Evolutionary conservation across 1,140 invertebrate species (phyloP), one percentile per base, ranked within the genome.

Genomic region (Achatina immaculata): DNA sequence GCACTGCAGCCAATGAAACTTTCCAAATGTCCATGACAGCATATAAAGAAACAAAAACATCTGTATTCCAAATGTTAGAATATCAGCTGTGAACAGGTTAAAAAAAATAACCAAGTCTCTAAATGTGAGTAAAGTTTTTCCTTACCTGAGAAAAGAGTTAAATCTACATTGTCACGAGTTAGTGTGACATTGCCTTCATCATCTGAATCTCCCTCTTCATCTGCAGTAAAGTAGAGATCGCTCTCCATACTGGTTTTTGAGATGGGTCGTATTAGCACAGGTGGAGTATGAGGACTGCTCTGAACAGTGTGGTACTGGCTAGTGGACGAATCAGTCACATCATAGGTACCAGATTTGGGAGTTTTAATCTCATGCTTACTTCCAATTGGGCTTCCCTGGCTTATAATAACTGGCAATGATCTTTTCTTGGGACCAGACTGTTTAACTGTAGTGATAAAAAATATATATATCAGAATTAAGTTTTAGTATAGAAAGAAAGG

Each of bases 191-290:
- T 80, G 31, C 68, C 78, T 16, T 80, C 75, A 55, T 48, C 34
- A 84, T 85, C 48, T 65, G 71, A 74, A 40, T 85, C 42, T 14
- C 48, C 71, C 9, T 40, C 71, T 78, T 81, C 75, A 78, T 82
- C 31, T 76, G 43, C 24, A 69, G 36, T 75, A 55, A 81, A 43
- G 36, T 83, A 74, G 21, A 40, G 28, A 0, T 42, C 78, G 72
- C 78, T 80, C 51, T 80, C 68, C 78, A 80, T 71, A 48, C 78
- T 80, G 45, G 43, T 34, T 42, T 80, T 80, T 21, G 78, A 80
- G 24, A 68, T 68, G n/a, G 51, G 76, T 4, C 76, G 76, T 34
- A 36, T 66, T 31, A 78, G 62, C 7, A 14, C n/a, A 45, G 71
- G 40, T 45, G 71, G 71, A 9, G 71, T 43, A 1, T 11, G 19